phyloP scores from a whole-genome alignment of 2,797 vertebrate species.

The Vespertilio murinus region DNA sequence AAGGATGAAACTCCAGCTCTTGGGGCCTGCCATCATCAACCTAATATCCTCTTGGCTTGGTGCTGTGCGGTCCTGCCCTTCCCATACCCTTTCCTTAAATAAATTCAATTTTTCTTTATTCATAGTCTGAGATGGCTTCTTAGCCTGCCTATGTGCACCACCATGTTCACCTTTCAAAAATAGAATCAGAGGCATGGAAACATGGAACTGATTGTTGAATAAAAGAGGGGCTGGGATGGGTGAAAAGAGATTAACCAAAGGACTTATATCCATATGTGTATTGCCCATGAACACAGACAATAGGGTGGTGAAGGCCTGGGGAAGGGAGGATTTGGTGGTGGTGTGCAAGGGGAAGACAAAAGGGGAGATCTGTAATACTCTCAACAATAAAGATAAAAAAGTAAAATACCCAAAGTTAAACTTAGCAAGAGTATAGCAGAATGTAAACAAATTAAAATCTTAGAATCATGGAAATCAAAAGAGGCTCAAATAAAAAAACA shows the following conservation, averaged over 20 bases:
- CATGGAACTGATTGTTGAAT: not conserved
- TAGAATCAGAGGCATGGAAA: not conserved
- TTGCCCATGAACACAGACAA: not conserved
- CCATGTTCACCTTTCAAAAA: not conserved
- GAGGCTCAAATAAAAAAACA: not conserved
- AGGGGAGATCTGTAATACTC: not conserved
- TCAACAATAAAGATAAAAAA: not conserved
- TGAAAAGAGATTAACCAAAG: not conserved
- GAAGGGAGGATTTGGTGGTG: not conserved
- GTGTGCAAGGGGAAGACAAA: not conserved
- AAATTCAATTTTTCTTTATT: no score
- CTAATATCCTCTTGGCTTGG: no score
- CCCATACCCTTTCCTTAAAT: no score
- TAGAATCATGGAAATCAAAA: slow-evolving; percentile 4
- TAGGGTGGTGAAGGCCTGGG: not conserved
- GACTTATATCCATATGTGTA: not conserved
- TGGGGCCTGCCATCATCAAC: no score
- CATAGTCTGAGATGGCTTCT: no score
- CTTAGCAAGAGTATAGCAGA: not conserved
- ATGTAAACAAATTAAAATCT: not conserved
- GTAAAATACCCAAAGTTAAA: not conserved
- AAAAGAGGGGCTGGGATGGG: not conserved
- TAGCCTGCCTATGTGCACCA: no score
- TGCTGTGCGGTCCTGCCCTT: no score
- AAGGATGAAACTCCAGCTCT: no score